Evolutionary conservation across 2,797 vertebrate species (phyloP).

Genomic region (Hyperoplus lanceolatus): DNA sequence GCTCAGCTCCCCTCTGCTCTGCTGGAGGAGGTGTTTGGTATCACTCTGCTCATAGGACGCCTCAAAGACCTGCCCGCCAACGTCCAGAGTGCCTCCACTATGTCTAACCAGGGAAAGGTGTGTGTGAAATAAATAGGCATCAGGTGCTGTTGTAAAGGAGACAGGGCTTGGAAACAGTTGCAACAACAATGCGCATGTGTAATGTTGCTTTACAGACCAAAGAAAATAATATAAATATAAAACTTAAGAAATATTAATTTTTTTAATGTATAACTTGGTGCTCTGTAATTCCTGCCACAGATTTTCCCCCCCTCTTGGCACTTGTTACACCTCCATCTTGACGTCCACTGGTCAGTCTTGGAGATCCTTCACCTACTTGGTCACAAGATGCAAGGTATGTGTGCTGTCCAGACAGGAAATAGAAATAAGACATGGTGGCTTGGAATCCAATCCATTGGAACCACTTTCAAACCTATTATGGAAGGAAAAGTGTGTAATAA

Average conservation of each 20-base stretch:
- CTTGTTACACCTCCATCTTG: conserved; percentile 94
- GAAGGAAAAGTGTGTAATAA: neutral
- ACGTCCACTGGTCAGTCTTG: conserved; percentile 93
- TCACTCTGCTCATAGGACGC: conserved; percentile 88
- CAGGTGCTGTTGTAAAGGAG: neutral
- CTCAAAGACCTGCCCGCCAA: conserved; percentile 89
- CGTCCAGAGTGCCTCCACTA: conserved; percentile 88
- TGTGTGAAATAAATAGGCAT: conserved; percentile 3
- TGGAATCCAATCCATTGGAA: neutral
- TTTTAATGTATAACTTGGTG: neutral
- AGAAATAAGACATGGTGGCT: neutral
- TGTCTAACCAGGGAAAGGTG: conserved; percentile 94
- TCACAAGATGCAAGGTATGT: conserved; percentile 91
- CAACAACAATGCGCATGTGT: neutral
- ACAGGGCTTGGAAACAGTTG: neutral
- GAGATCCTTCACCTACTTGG: conserved; percentile 92
- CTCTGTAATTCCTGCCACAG: conserved; percentile 74
- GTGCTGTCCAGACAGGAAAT: neutral
- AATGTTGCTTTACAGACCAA: conserved; percentile 12
- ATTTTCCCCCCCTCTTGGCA: conserved; percentile 96
- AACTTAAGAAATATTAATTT: too few relatives aligned
- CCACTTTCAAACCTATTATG: neutral
- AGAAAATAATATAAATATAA: neutral
- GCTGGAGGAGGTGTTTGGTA: conserved; percentile 91
- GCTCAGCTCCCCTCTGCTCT: conserved; percentile 89